A percentile compares a stretch with the other conserved stretches of the same genome.
These are phyloP conservation scores for Archaeoteleia sp. DNA, from an alignment of 2,888 invertebrate species.

Conservation along the genomic window DNA sequence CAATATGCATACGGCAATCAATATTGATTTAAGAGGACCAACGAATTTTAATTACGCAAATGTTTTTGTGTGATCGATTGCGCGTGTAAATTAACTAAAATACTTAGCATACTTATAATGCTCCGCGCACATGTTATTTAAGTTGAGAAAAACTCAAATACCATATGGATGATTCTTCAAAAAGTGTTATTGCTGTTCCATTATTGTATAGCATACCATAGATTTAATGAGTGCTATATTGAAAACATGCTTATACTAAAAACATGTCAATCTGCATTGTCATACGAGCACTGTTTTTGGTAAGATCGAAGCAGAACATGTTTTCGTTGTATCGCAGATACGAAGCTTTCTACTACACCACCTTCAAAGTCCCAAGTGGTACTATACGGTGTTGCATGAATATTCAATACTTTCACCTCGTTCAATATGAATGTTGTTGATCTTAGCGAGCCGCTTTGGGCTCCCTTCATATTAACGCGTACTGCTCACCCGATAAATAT, in stretches of 20 bases:
- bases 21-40: slow-evolving; percentile 31
- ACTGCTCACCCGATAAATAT: slow-evolving; percentile 50
- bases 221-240: no score
- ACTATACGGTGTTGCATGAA: slow-evolving; percentile 65
- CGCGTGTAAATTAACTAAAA: no score
- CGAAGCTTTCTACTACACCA: slow-evolving; percentile 51
- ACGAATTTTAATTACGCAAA: slow-evolving; percentile 24
- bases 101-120: no score
- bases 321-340: slow-evolving; percentile 62
- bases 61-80: no score
- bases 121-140: no score
- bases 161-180: no score
- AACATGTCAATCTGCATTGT: slow-evolving; percentile 27
- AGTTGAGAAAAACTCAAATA: no score
- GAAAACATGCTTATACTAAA: no score
- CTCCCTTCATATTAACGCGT: slow-evolving; percentile 62
- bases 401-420: slow-evolving; percentile 69
- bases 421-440: slow-evolving; percentile 73
- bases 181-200: no score
- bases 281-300: slow-evolving; percentile 34
- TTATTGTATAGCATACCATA: neutral
- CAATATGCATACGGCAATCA: slow-evolving; percentile 26
- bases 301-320: slow-evolving; percentile 36
- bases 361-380: slow-evolving; percentile 52
- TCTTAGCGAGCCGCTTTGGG: slow-evolving; percentile 67